phyloP scores from a whole-genome alignment of 2,888 invertebrate species.

The Ophion costatus region DNA sequence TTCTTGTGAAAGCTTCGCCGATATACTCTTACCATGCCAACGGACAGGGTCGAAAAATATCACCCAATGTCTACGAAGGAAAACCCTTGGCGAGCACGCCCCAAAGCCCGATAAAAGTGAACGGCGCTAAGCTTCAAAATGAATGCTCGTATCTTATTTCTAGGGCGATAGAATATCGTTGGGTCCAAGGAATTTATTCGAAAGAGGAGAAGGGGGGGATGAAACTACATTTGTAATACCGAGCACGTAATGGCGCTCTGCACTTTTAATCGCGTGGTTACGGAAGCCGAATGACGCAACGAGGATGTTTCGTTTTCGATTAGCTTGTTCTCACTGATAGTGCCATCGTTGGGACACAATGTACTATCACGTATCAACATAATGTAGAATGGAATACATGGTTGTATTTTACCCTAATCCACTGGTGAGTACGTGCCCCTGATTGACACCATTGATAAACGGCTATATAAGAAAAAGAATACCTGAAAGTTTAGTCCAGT shows the following conservation, averaged over 20 bases:
- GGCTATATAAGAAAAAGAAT: conserved; percentile 16
- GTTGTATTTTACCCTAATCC: conserved; percentile 10
- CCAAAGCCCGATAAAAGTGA: background rate
- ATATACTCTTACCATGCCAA: conserved; percentile 21
- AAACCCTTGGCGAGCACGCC: background rate
- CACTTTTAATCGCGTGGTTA: conserved; percentile 53
- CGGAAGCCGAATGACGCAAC: conserved; percentile 13
- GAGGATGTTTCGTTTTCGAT: conserved; percentile 5
- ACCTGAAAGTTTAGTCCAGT: background rate
- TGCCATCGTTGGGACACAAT: background rate
- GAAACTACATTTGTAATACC: conserved; percentile 25
- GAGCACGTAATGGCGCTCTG: conserved; percentile 50
- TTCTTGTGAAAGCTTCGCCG: conserved; percentile 13
- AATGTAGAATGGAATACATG: background rate
- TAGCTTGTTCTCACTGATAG: conserved; percentile 12
- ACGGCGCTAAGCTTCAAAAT: background rate
- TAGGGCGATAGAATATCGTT: background rate
- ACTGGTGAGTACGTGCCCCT: background rate
- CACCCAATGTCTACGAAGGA: conserved; percentile 11
- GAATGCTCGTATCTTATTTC: background rate
- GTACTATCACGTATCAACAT: too few relatives aligned
- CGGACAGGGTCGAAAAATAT: conserved; percentile 26
- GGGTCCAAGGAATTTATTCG: background rate
- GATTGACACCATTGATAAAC: conserved; percentile 20
- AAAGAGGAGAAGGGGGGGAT: background rate